Conservation (phyloP, 2,113 vertebrate species). For the Stegostoma tigrinum region DNA sequence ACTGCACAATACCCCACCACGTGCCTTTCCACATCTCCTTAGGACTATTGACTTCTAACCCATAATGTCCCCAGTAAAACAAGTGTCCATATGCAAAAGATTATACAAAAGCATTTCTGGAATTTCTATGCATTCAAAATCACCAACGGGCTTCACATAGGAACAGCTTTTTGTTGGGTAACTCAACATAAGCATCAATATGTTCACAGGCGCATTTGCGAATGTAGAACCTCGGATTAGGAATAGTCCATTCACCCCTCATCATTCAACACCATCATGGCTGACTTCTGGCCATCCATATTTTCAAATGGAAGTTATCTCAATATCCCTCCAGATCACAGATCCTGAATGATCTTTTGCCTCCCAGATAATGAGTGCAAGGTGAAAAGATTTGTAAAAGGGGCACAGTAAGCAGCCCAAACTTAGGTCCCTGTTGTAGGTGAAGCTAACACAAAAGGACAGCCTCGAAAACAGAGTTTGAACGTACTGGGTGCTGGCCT, state of each 20-base stretch:
- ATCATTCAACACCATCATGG: too few species aligned
- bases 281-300: background rate
- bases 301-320: background rate
- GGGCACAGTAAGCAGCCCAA: background rate
- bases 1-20: background rate
- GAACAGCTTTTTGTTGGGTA: background rate
- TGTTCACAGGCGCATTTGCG: background rate
- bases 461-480: background rate
- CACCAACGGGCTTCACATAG: background rate
- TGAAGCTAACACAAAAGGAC: background rate
- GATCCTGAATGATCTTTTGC: background rate
- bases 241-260: too few species aligned
- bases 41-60: background rate
- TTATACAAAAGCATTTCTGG: background rate
- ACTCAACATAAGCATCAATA: too few species aligned
- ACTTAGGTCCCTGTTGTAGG: background rate
- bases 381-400: background rate
- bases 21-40: background rate
- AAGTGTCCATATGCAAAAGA: background rate
- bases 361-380: background rate
- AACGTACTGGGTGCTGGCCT: background rate
- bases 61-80: background rate
- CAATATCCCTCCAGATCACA: background rate
- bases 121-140: background rate
- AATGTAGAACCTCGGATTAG: too few species aligned